phyloP scores from a whole-genome alignment of 1,140 invertebrate species.

The Scaptomyza hsui region DNA sequence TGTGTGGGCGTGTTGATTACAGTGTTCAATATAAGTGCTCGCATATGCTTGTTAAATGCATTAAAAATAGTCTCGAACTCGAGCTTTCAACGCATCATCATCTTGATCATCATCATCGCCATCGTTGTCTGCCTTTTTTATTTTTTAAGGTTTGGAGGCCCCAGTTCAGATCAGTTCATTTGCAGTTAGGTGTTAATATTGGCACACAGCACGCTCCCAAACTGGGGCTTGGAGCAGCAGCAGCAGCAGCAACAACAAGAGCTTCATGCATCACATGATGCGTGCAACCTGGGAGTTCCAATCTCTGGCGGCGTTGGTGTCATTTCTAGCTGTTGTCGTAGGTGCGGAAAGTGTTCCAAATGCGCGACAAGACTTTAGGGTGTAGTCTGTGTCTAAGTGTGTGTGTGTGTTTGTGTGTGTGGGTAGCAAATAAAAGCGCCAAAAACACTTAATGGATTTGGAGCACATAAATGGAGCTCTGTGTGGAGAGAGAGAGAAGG shows the following conservation, averaged over 20 bases:
- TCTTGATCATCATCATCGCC: too few species aligned
- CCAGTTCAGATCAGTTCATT: slow-evolving; percentile 37
- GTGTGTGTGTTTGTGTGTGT: slow-evolving; percentile 36
- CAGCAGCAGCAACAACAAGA: slow-evolving; percentile 4
- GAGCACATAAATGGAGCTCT: slow-evolving; percentile 75
- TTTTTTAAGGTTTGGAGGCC: not conserved
- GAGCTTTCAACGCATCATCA: slow-evolving; percentile 45
- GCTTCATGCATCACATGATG: slow-evolving; percentile 33
- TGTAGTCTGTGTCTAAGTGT: slow-evolving; percentile 54
- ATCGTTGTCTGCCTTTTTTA: slow-evolving; percentile 5
- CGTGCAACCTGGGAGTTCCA: slow-evolving; percentile 75
- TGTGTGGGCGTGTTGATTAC: slow-evolving; percentile 52
- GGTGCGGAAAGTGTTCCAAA: slow-evolving; percentile 78
- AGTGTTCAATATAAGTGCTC: slow-evolving; percentile 44
- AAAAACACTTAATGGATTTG: slow-evolving; percentile 80
- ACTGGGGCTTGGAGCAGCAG: slow-evolving; percentile 36
- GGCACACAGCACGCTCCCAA: slow-evolving; percentile 43
- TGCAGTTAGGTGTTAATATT: slow-evolving; percentile 51
- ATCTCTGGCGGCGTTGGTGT: slow-evolving; percentile 59
- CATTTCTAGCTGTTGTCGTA: slow-evolving; percentile 52
- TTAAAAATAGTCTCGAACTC: slow-evolving; percentile 39
- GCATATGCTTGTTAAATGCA: slow-evolving; percentile 46
- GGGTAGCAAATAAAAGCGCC: slow-evolving; percentile 73
- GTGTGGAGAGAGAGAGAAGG: slow-evolving; percentile 6
- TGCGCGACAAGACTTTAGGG: slow-evolving; percentile 67